Conservation (phyloP, 2,888 invertebrate genomes). For the Xestia rhomboidea region DNA sequence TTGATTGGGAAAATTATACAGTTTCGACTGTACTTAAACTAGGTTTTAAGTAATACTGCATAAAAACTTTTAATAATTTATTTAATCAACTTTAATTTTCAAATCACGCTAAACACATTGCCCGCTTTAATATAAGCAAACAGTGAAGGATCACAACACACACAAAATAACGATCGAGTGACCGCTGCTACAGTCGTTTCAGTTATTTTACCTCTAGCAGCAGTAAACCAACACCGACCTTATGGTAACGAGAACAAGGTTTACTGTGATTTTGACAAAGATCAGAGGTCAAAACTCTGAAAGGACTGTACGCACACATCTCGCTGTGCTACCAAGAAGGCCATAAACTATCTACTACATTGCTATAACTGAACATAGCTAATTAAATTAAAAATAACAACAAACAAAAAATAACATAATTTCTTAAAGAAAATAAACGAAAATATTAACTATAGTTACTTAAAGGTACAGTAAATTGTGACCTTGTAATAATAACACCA, state of each 20-base stretch:
- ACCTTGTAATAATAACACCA: constrained; percentile 4
- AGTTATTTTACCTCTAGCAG: background rate
- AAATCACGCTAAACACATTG: background rate
- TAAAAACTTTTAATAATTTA: constrained; percentile 34
- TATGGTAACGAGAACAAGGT: background rate
- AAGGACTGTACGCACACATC: background rate
- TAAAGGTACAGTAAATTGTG: constrained; percentile 16
- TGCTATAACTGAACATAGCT: constrained; percentile 2
- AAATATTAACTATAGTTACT: constrained; percentile 2
- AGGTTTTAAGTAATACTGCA: constrained; percentile 7
- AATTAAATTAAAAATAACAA: constrained; percentile 29
- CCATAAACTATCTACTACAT: constrained; percentile 20
- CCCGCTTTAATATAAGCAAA: background rate
- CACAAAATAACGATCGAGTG: background rate
- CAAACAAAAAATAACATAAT: constrained; percentile 36
- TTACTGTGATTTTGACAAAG: background rate
- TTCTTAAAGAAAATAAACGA: constrained; percentile 13
- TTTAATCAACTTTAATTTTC: constrained; percentile 22
- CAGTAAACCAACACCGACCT: background rate
- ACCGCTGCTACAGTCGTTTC: background rate
- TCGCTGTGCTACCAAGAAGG: background rate
- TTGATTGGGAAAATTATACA: too few relatives aligned
- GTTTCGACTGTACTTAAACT: too few relatives aligned
- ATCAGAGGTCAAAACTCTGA: background rate
- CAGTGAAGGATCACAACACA: background rate